Conservation (phyloP, 2,797 vertebrate genomes). For the Danio aesculapii region DNA sequence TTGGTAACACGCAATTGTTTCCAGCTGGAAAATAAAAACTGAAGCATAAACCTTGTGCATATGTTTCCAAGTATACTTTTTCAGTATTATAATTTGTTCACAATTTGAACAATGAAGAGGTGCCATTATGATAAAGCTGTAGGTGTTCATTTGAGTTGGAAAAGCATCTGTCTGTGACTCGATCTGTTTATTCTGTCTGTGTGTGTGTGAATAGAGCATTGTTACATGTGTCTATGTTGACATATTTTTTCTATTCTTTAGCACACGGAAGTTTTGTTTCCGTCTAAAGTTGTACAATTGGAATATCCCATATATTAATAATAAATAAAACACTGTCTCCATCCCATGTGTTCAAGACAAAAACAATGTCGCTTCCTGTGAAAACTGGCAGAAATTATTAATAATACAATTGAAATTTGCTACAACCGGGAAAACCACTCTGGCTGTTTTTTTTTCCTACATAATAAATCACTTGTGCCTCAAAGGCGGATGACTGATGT, state of each 20-base stretch:
- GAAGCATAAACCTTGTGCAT: neutral
- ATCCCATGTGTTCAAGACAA: neutral
- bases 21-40: neutral
- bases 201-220: neutral
- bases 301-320: neutral
- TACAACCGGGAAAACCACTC: neutral
- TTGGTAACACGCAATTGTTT: slow-evolving; percentile 7
- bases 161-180: neutral
- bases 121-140: neutral
- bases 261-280: neutral
- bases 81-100: slow-evolving; percentile 1
- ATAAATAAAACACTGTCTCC: neutral
- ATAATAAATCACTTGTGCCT: neutral
- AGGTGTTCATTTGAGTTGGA: neutral
- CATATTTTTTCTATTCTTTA: neutral
- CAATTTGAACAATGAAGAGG: neutral
- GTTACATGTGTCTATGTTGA: neutral
- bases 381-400: neutral
- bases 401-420: neutral
- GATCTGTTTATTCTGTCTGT: neutral
- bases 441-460: neutral
- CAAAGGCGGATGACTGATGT: neutral
- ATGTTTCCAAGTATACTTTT: neutral
- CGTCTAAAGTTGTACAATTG: neutral
- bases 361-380: neutral